Percentiles rank a stretch among this genome's conserved stretches.
Conservation (phyloP, 2,113 vertebrate genomes). For the Neotragus moschatus region DNA sequence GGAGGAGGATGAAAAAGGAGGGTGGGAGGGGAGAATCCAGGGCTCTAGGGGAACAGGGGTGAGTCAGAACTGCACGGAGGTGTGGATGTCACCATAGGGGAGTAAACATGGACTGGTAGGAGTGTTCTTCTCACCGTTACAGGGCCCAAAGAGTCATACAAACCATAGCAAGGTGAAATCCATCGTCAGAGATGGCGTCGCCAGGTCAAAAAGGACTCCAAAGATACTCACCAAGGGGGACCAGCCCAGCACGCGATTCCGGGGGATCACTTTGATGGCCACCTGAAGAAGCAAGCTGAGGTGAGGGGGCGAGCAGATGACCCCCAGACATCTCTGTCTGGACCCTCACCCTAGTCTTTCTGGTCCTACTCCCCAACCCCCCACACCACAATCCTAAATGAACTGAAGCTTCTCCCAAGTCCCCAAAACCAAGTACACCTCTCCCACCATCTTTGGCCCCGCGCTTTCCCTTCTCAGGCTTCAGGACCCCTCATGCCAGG, state of each 20-base stretch:
- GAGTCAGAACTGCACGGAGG: slow-evolving; percentile 44
- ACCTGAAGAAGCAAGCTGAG: slow-evolving; percentile 78
- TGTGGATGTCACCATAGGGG: slow-evolving; percentile 29
- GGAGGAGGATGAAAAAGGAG: slow-evolving; percentile 10
- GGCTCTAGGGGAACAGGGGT: background rate
- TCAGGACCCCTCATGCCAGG: background rate
- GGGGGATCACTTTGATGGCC: slow-evolving; percentile 87
- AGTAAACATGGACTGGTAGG: slow-evolving; percentile 46
- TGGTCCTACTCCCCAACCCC: background rate
- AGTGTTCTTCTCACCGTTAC: background rate
- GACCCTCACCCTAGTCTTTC: slow-evolving; percentile 3
- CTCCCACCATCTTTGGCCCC: background rate
- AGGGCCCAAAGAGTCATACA: background rate
- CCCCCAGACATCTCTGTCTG: background rate
- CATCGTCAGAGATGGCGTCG: background rate
- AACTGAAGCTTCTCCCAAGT: background rate
- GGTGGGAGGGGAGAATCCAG: background rate
- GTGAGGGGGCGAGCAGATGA: background rate
- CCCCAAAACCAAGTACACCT: slow-evolving; percentile 26
- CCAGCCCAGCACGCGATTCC: slow-evolving; percentile 84
- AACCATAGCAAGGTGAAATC: background rate
- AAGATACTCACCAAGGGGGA: slow-evolving; percentile 82
- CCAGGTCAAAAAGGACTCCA: background rate
- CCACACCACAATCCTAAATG: background rate
- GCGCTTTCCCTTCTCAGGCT: background rate